phyloP scores from a whole-genome alignment of 2,888 invertebrate genomes.

The Cetonia aurata region DNA sequence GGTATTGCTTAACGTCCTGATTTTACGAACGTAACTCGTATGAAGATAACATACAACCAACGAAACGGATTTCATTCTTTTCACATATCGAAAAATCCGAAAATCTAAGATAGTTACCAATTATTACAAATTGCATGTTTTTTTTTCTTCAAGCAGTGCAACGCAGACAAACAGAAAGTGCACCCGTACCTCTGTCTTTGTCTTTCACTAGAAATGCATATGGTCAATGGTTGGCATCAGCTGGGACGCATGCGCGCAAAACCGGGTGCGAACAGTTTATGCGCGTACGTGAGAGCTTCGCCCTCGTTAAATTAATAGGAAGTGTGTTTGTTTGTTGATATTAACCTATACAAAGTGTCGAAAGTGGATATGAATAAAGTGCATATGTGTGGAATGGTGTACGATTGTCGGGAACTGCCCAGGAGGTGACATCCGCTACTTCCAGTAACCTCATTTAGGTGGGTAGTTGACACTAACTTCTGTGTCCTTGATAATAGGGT shows the following conservation, averaged over 20 bases:
- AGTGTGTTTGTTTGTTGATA: conserved; percentile 64
- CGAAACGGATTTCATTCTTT: no score
- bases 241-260: conserved; percentile 59
- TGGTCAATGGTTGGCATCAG: conserved; percentile 53
- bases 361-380: conserved; percentile 48
- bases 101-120: conserved; percentile 1
- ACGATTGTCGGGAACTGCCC: conserved; percentile 40
- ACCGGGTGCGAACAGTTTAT: conserved; percentile 56
- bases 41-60: no score
- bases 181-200: conserved; percentile 42
- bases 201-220: conserved; percentile 45
- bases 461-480: conserved; percentile 44
- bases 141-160: conserved; percentile 39
- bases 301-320: conserved; percentile 56
- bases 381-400: conserved; percentile 40
- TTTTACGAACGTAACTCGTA: no score
- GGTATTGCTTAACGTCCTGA: no score
- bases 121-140: conserved; percentile 24
- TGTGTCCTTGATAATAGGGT: conserved; percentile 45
- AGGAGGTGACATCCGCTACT: conserved; percentile 44
- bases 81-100: neutral
- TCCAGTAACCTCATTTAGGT: conserved; percentile 45
- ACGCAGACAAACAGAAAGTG: conserved; percentile 43
- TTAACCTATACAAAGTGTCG: conserved; percentile 63
- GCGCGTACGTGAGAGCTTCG: conserved; percentile 65